phyloP scores from a whole-genome alignment of 2,113 vertebrate genomes.

The Shinisaurus crocodilurus region DNA sequence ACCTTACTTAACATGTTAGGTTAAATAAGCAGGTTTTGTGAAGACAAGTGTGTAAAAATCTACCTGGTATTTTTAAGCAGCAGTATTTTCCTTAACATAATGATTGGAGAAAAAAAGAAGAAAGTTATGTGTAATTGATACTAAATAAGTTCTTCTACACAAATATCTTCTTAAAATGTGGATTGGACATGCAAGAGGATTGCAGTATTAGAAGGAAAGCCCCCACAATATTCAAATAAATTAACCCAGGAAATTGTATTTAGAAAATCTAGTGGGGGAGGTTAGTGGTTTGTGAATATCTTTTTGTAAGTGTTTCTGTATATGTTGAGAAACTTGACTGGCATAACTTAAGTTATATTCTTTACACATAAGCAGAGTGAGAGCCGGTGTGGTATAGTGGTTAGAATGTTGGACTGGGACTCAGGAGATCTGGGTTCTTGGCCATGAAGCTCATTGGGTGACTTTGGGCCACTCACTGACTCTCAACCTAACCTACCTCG shows the following conservation, averaged over 20 bases:
- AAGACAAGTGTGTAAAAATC: neutral
- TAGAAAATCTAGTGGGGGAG: neutral
- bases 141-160: neutral
- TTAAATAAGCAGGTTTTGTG: conserved; percentile 1
- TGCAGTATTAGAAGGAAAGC: neutral
- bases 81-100: neutral
- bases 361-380: too few species aligned
- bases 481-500: too few species aligned
- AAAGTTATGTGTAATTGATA: neutral
- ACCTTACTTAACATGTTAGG: fast-evolving
- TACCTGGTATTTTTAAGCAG: neutral
- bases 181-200: neutral
- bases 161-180: neutral
- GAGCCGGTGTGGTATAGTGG: too few species aligned
- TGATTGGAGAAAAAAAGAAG: neutral
- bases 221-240: neutral
- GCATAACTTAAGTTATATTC: neutral
- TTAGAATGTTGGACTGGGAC: too few species aligned
- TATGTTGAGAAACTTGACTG: neutral
- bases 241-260: neutral
- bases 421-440: too few species aligned
- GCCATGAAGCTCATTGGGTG: too few species aligned
- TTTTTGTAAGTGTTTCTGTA: neutral
- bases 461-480: too few species aligned
- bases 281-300: neutral